Conservation (phyloP, 92 coral and sea anemone species). For the Blastomussa wellsi region DNA sequence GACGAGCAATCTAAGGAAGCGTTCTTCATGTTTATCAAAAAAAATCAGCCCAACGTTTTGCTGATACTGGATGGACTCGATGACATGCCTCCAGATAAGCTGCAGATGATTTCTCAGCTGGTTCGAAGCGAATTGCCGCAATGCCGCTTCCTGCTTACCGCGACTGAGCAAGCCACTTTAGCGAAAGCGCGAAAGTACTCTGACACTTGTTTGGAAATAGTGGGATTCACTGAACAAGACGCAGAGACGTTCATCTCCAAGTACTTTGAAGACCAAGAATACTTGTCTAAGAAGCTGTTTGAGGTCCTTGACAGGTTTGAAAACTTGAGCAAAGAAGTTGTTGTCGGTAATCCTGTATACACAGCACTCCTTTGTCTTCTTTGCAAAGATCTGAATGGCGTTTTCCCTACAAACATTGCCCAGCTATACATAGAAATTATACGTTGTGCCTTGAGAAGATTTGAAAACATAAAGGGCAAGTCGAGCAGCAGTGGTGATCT, state of each 20-base stretch:
- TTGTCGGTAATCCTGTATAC: neutral
- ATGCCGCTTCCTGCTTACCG: slow-evolving; percentile 8
- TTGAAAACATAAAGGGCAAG: neutral
- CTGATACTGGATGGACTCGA: slow-evolving; percentile 22
- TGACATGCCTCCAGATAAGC: neutral
- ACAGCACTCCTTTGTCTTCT: slow-evolving; percentile 16
- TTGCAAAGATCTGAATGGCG: slow-evolving; percentile 1
- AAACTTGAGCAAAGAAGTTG: neutral
- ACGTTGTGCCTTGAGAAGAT: slow-evolving; percentile 6
- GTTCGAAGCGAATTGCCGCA: neutral
- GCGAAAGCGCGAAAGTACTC: neutral
- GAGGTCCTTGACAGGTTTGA: neutral
- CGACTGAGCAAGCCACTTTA: neutral
- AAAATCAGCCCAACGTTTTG: slow-evolving; percentile 5
- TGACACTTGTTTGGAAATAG: neutral
- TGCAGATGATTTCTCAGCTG: neutral
- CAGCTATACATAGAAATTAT: neutral
- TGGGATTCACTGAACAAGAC: slow-evolving; percentile 4
- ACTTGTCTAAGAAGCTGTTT: neutral
- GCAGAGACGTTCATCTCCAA: neutral
- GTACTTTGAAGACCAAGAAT: neutral
- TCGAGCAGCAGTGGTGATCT: neutral
- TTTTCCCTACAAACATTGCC: neutral
- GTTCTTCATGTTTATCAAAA: slow-evolving; percentile 4
- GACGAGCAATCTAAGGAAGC: neutral